phyloP scores from a whole-genome alignment of 2,113 vertebrate genomes.

The Paedocypris sp. region DNA sequence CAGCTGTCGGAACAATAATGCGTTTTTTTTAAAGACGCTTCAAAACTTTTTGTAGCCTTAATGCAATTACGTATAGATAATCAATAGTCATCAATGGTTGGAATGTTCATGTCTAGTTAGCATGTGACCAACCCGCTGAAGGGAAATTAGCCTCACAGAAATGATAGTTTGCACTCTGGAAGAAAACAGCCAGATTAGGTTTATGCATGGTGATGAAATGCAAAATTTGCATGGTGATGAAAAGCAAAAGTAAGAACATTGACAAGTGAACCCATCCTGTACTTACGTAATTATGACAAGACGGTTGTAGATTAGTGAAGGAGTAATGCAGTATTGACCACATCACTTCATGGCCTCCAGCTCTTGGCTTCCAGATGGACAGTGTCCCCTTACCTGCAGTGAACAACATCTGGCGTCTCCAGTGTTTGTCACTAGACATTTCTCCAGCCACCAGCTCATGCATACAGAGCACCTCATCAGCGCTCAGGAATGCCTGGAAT shows the following conservation, averaged over 20 bases:
- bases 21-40: too few species aligned
- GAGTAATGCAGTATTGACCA: neutral
- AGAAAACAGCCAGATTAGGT: neutral
- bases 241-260: neutral
- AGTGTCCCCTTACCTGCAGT: neutral
- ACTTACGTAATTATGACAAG: neutral
- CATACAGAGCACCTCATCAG: conserved; percentile 8
- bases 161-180: too few species aligned
- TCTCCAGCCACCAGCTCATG: conserved; percentile 10
- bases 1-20: too few species aligned
- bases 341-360: neutral
- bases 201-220: too few species aligned
- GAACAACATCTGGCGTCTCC: conserved; percentile 23
- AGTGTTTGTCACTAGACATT: conserved; percentile 8
- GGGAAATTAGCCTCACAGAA: too few species aligned
- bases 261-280: neutral
- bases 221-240: too few species aligned
- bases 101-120: too few species aligned
- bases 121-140: too few species aligned
- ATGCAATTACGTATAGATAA: too few species aligned
- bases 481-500: neutral
- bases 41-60: too few species aligned
- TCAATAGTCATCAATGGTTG: too few species aligned
- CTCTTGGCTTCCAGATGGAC: neutral
- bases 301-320: neutral